phyloP scores from a whole-genome alignment of 2,888 invertebrate species.

The Amiota mariae region DNA sequence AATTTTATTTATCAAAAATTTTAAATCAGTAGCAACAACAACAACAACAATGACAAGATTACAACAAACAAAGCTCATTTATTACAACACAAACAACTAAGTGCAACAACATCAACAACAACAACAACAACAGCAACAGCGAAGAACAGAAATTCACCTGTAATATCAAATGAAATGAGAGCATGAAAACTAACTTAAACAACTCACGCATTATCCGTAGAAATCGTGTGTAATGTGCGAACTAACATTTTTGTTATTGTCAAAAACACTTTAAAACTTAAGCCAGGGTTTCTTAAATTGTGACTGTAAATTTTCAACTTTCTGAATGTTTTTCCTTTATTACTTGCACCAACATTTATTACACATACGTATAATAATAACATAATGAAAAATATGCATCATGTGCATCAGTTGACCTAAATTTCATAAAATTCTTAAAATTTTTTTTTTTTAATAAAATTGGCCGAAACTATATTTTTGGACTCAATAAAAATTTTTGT shows the following conservation, averaged over 20 bases:
- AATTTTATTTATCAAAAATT: constrained; percentile 54
- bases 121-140: constrained; percentile 20
- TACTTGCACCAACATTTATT: no score
- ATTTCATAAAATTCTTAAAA: no score
- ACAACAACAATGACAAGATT: constrained; percentile 42
- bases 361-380: no score
- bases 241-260: neutral
- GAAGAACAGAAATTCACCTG: constrained; percentile 26
- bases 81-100: constrained; percentile 15
- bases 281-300: no score
- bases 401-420: no score
- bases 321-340: no score
- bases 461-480: no score
- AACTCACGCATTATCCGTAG: neutral
- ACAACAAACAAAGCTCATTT: constrained; percentile 31
- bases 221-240: constrained; percentile 7
- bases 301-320: no score
- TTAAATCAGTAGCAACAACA: constrained; percentile 52
- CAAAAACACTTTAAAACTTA: no score
- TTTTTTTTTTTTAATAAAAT: no score
- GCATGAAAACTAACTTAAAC: neutral
- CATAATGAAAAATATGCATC: no score
- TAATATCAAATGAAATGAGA: constrained; percentile 2
- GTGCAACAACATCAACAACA: constrained; percentile 29
- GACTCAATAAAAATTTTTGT: no score